Percentiles rank a stretch among this genome's conserved stretches.
Evolutionary conservation across 2,113 vertebrate genomes (phyloP).

Genomic region (Pseudopipra pipra): DNA sequence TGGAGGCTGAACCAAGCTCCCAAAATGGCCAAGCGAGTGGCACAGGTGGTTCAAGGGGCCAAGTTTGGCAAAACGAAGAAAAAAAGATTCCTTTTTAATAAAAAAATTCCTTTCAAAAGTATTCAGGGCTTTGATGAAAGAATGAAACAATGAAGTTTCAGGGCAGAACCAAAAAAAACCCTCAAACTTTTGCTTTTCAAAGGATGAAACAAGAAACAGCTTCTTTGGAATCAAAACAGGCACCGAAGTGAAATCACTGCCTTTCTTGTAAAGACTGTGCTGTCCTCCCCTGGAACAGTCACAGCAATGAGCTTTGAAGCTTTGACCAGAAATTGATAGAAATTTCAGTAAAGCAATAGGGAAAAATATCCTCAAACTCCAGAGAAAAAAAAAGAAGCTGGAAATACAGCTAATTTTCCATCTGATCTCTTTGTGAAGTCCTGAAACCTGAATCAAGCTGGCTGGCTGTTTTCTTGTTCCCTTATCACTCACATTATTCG

Average conservation of each 20-base stretch:
- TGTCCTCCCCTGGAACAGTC: background rate
- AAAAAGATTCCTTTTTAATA: background rate
- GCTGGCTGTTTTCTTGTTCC: background rate
- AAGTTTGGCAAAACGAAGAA: background rate
- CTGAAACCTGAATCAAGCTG: background rate
- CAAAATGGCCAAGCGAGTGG: background rate
- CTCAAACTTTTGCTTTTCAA: background rate
- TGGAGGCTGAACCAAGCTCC: background rate
- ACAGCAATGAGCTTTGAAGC: background rate
- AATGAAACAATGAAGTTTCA: background rate
- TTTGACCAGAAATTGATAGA: background rate
- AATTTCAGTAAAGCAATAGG: background rate
- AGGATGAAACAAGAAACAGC: background rate
- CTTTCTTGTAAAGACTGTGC: background rate
- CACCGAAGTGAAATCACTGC: background rate
- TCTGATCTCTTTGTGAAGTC: background rate
- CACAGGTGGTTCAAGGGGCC: background rate
- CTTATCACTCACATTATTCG: background rate
- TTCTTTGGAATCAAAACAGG: background rate
- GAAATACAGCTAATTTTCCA: background rate
- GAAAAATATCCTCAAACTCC: background rate
- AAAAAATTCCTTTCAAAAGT: slow-evolving; percentile 40
- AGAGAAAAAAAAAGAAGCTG: background rate
- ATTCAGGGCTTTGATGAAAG: background rate
- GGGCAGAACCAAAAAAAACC: background rate